Percentiles rank a stretch among this genome's conserved stretches.
phyloP scores from a whole-genome alignment of 2,888 invertebrate genomes.

The Rhagophthalmus giganteus region DNA sequence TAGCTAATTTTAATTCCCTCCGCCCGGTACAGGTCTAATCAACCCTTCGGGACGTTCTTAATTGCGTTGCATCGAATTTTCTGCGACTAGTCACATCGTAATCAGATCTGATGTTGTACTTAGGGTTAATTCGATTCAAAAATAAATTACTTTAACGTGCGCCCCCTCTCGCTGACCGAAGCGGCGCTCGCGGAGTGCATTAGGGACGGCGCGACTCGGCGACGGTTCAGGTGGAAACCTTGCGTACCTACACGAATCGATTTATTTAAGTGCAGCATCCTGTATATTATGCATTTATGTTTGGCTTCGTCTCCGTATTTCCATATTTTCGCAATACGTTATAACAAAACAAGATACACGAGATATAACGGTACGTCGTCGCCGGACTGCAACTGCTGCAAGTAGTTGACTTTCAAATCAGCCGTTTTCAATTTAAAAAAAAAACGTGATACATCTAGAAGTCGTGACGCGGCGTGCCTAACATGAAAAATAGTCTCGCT shows the following conservation, averaged over 20 bases:
- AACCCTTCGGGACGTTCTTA: conserved; percentile 19
- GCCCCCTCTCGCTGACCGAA: conserved; percentile 20
- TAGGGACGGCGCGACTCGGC: conserved; percentile 19
- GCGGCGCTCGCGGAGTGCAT: conserved; percentile 25
- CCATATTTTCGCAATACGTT: conserved; percentile 25
- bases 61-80: conserved; percentile 28
- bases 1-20: conserved; percentile 10
- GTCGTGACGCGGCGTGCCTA: background rate
- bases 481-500: background rate
- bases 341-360: conserved; percentile 9
- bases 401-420: conserved; percentile 19
- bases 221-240: no score
- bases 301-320: conserved; percentile 13
- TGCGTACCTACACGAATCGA: no score
- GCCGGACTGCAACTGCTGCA: conserved; percentile 15
- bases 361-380: conserved; percentile 21
- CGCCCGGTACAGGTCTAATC: conserved; percentile 1
- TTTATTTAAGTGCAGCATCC: no score
- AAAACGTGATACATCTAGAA: background rate
- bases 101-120: conserved; percentile 32
- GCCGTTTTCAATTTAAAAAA: conserved; percentile 4
- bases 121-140: conserved; percentile 38
- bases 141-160: conserved; percentile 36
- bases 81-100: conserved; percentile 26
- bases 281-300: no score